phyloP scores from a whole-genome alignment of 2,113 vertebrate species.

The Perognathus longimembris region DNA sequence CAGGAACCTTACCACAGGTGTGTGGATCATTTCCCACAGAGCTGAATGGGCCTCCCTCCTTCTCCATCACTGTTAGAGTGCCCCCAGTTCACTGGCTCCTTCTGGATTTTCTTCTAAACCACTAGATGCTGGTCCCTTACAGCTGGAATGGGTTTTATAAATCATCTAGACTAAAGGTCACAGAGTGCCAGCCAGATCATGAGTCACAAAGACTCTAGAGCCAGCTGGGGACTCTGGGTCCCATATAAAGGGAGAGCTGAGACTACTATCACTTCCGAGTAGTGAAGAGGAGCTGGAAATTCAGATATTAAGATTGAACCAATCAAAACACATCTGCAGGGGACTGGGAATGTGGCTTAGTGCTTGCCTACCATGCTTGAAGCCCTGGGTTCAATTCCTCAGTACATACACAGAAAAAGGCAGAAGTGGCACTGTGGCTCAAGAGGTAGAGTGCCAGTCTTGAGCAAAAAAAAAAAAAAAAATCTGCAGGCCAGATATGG shows the following conservation, averaged over 20 bases:
- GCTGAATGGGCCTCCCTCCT: accelerated
- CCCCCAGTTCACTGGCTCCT: too few relatives aligned
- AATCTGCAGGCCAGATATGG: neutral
- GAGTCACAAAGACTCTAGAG: neutral
- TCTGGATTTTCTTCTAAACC: neutral
- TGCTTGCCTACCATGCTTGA: too few relatives aligned
- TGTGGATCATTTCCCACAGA: neutral
- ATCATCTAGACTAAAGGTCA: conserved; percentile 37
- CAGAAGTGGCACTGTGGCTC: too few relatives aligned
- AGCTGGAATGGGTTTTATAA: conserved; percentile 17
- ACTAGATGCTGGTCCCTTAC: neutral
- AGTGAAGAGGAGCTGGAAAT: neutral
- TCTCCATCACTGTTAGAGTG: too few relatives aligned
- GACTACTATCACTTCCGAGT: neutral
- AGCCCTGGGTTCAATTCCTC: too few relatives aligned
- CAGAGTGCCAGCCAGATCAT: neutral
- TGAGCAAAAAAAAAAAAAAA: too few relatives aligned
- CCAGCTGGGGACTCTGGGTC: neutral
- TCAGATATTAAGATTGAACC: neutral
- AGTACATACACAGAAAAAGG: too few relatives aligned
- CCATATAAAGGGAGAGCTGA: neutral
- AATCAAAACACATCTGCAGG: conserved; percentile 28
- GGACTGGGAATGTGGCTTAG: too few relatives aligned
- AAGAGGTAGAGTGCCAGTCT: too few relatives aligned
- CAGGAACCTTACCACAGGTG: neutral